Evolutionary conservation across 2,113 vertebrate species (phyloP).

Genomic region (Amphiprion ocellaris): DNA sequence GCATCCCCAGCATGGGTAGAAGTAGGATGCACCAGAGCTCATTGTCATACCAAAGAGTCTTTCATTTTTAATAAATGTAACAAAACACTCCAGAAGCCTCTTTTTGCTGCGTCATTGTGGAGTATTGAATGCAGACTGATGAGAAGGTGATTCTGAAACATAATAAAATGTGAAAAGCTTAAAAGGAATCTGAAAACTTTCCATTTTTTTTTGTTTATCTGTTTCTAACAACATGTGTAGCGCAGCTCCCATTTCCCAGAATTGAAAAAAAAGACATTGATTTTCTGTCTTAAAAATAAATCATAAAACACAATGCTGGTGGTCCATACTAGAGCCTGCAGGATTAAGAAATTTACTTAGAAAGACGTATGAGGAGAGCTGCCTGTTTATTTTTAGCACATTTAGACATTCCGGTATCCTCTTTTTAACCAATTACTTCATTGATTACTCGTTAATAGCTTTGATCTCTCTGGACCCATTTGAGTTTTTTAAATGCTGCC

Average conservation of each 20-base stretch:
- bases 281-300: slow-evolving; percentile 66
- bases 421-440: slow-evolving; percentile 47
- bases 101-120: too few relatives aligned
- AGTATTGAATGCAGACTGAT: too few relatives aligned
- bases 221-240: slow-evolving; percentile 45
- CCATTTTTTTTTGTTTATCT: slow-evolving; percentile 6
- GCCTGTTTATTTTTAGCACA: background rate
- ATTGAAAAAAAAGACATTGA: slow-evolving; percentile 74
- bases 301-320: slow-evolving; percentile 36
- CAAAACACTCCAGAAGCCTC: too few relatives aligned
- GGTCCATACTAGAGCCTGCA: slow-evolving; percentile 20
- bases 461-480: slow-evolving; percentile 50
- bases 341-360: slow-evolving; percentile 45
- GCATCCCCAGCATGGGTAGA: too few relatives aligned
- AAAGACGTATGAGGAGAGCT: slow-evolving; percentile 41
- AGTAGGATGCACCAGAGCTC: too few relatives aligned
- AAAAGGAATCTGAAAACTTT: too few relatives aligned
- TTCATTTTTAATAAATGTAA: too few relatives aligned
- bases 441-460: slow-evolving; percentile 62
- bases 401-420: slow-evolving; percentile 55
- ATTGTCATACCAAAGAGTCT: too few relatives aligned
- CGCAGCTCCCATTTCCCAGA: slow-evolving; percentile 47
- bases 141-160: too few relatives aligned
- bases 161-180: too few relatives aligned
- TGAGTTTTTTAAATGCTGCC: slow-evolving; percentile 42